Conservation (phyloP, 2,113 vertebrate genomes). For the Platichthys stellatus region DNA sequence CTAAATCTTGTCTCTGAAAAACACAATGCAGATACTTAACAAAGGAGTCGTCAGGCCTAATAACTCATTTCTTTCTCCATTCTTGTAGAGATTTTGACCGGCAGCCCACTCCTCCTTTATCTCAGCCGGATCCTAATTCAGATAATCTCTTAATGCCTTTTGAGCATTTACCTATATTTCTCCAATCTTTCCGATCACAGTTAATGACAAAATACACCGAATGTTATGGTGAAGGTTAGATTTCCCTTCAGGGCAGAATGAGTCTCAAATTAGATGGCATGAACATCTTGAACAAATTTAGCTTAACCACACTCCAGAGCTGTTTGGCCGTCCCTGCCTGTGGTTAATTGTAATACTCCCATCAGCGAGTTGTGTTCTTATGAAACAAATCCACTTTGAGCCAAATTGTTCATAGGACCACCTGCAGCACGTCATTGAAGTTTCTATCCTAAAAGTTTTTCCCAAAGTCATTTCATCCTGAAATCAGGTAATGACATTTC, state of each 20-base stretch:
- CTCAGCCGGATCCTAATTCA: background rate
- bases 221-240: background rate
- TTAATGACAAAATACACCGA: background rate
- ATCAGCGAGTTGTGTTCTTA: background rate
- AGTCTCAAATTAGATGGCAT: background rate
- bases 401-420: background rate
- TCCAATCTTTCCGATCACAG: background rate
- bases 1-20: background rate
- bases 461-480: conserved; percentile 15
- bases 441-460: conserved; percentile 8
- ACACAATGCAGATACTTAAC: background rate
- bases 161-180: background rate
- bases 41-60: background rate
- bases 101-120: background rate
- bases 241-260: background rate
- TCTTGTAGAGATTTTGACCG: background rate
- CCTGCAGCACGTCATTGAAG: background rate
- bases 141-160: background rate
- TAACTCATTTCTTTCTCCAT: background rate
- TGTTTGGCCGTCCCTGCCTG: conserved; percentile 6
- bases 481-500: conserved; percentile 12
- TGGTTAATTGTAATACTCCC: conserved; percentile 15
- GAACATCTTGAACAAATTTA: conserved; percentile 26
- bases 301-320: background rate
- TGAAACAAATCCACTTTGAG: conserved; percentile 10